phyloP scores from a whole-genome alignment of 2,113 vertebrate species.

The Coreoperca whiteheadi region DNA sequence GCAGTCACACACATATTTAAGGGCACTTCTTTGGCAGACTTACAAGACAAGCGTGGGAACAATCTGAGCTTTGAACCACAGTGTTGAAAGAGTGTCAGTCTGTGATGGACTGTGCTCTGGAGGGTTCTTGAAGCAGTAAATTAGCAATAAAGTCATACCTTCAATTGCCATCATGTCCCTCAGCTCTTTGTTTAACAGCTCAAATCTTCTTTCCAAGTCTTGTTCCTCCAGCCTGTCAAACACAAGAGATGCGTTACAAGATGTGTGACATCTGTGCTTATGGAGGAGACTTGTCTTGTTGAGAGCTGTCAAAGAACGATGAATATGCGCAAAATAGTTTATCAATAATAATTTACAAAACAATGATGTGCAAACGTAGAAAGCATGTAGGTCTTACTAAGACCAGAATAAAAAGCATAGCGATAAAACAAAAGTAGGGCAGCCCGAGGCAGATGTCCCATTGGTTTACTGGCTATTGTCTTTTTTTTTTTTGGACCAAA shows the following conservation, averaged over 20 bases:
- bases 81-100: neutral
- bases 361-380: too few relatives aligned
- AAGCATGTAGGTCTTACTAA: too few relatives aligned
- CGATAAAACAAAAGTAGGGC: too few relatives aligned
- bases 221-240: constrained; percentile 89
- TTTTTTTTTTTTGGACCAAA: neutral
- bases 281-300: neutral
- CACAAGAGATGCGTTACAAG: constrained; percentile 9
- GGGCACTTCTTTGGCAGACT: neutral
- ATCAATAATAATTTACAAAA: too few relatives aligned
- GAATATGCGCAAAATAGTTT: too few relatives aligned
- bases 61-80: neutral
- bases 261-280: neutral
- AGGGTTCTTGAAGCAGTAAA: neutral
- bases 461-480: neutral
- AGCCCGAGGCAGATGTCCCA: neutral
- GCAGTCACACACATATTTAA: neutral
- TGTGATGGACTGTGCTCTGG: neutral
- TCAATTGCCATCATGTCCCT: constrained; percentile 86
- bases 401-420: too few relatives aligned
- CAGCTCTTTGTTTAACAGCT: constrained; percentile 90
- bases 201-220: constrained; percentile 89
- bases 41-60: neutral
- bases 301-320: too few relatives aligned
- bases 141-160: constrained; percentile 35